These are phyloP conservation scores for Simalia tracyae DNA, from an alignment of 2,797 vertebrate species.

Conservation along the genomic window DNA sequence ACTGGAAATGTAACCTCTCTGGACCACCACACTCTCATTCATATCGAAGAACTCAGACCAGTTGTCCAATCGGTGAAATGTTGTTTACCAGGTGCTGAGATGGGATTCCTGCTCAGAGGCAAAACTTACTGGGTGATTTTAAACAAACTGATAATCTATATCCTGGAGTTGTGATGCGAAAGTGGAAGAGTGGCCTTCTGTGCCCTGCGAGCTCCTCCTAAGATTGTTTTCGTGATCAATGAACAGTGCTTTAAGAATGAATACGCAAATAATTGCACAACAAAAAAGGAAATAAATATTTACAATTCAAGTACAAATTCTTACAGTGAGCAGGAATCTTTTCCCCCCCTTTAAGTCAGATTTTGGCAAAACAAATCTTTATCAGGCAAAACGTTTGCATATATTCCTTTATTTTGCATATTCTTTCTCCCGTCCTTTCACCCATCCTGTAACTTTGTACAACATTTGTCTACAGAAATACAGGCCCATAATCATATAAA, in stretches of 20 bases:
- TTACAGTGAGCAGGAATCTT: constrained; percentile 71
- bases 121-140: background rate
- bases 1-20: too few relatives aligned
- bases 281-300: constrained; percentile 87
- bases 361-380: constrained; percentile 50
- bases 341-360: constrained; percentile 63
- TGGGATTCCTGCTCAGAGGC: background rate
- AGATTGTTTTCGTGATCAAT: constrained; percentile 6
- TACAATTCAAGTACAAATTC: constrained; percentile 88
- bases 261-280: constrained; percentile 50
- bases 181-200: too few relatives aligned
- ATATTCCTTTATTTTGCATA: constrained; percentile 42
- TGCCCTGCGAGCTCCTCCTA: too few relatives aligned
- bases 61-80: background rate
- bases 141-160: background rate
- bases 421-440: constrained; percentile 29
- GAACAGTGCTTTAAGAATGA: constrained; percentile 29
- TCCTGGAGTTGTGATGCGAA: too few relatives aligned
- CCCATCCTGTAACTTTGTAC: background rate
- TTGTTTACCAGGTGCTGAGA: too few relatives aligned
- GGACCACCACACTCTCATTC: too few relatives aligned
- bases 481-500: background rate
- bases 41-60: background rate
- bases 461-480: background rate
- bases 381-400: constrained; percentile 58